Evolutionary conservation across 1,140 invertebrate genomes (phyloP), one percentile per base, ranked within the genome.

Genomic region (Ceratosolen fusciceps): DNA sequence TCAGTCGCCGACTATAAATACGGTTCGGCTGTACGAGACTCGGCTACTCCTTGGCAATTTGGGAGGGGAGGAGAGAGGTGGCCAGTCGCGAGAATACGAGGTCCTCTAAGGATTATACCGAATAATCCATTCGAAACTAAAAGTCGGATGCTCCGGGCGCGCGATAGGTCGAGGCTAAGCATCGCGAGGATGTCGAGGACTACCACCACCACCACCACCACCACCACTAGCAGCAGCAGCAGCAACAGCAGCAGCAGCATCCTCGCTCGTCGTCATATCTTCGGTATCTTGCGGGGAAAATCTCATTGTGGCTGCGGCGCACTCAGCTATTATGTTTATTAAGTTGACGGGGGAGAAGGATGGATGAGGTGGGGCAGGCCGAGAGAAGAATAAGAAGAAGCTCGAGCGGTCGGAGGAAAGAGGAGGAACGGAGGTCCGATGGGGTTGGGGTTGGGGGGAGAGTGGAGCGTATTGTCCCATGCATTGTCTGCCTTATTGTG

Each of bases 241-340:
- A n/a, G n/a, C n/a, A n/a, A 74, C 65, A 72, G 43, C 37, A 39
- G 76, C 26, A 10, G 68, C 70, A 56, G 56, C 21, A 60, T 60
- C 65, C 81, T 80, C 77, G 78, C 73, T 74, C 52, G 29, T 62
- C 86, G 86, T 87, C 84, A 86, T 87, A 88, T 88, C 86, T 89
- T 85, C 79, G 85, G 77, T 89, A 87, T 89, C 86, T 87, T 80
- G 82, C 79, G 80, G 83, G 83, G 83, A 83, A 84, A 85, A 88
- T 87, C 86, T 89, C 86, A 88, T 90, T 89, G 88, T 87, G 86
- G 87, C 85, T 84, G 85, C 84, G 84, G 83, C 83, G 83, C 80
- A 90, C 85, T 88, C 88, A 88, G 88, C 88, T 90, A 90, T 90
- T 90, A 90, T 88, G 88, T 90, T 90, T 90, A 90, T 89, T 89